Evolutionary conservation across 2,888 invertebrate genomes (phyloP), one percentile per base, ranked within the genome.

Genomic region (Drosophila meridionalis): DNA sequence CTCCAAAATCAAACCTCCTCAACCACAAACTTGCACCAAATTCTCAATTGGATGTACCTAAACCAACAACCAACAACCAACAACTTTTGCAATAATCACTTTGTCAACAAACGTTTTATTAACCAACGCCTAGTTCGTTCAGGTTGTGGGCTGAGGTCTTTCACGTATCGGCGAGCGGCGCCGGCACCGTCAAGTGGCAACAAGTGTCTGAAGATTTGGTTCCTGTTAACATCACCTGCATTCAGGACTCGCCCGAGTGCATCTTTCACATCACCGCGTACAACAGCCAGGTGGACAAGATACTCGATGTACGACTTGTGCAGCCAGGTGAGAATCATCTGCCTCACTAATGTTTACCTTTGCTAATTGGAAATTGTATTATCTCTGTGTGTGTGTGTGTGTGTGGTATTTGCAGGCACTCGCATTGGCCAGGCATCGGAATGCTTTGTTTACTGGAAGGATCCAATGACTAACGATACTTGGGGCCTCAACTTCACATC

Each of bases 401-500:
- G 26, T 52, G 28, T 32, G 9, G 26, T 34, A 50, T 32, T 56
- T 82, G 94, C 93, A 98, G 99, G 98, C 69, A 99, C 99, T 63
- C 96, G 98, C 87, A 97, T 99, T 92, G 98, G 98, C 30, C 99
- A 99, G 94, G 99, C 99, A 48, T 99, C 99, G 45, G 99, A 99
- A 94, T 99, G 99, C 94, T 99, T 99, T 94, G 98, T 99, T 69
- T 99, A 99, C 94, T 99, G 99, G 99, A 98, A 98, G 93, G 99
- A 99, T 94, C 97, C 98, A 57, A 97, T 97, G 96, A 98, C 97
- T 90, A 97, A 97, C 93, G 98, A 98, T 93, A 99, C 99, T 50
- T 99, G 99, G 99, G 99, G 99, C 73, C 95, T 99, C 80, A 99
- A 99, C 94, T 99, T 99, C 93, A 99, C 99, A 63, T 98, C 98